Conservation (phyloP, 2,888 invertebrate genomes). For the Macroteleia sp. region DNA sequence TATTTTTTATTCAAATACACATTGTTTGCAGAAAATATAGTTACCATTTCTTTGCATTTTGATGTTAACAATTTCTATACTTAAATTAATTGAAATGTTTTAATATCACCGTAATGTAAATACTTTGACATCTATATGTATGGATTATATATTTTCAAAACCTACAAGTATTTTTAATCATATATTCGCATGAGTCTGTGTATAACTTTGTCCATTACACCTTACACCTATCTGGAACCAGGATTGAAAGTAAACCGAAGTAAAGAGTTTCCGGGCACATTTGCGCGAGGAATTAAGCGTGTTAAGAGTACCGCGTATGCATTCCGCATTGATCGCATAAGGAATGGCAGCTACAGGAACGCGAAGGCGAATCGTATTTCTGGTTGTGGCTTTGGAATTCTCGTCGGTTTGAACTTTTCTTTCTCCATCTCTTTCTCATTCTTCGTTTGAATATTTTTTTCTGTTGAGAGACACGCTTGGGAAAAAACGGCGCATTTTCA, state of each 20-base stretch:
- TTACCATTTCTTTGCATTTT: too few relatives aligned
- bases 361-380: constrained; percentile 52
- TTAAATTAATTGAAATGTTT: too few relatives aligned
- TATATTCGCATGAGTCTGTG: not conserved
- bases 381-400: constrained; percentile 49
- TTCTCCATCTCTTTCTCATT: constrained; percentile 13
- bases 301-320: constrained; percentile 52
- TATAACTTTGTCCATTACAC: constrained; percentile 31
- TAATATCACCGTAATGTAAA: too few relatives aligned
- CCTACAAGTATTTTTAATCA: too few relatives aligned
- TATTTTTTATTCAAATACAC: too few relatives aligned
- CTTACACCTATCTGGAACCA: constrained; percentile 4
- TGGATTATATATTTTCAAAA: too few relatives aligned
- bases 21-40: too few relatives aligned
- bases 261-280: constrained; percentile 38
- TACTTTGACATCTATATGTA: too few relatives aligned
- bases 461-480: too few relatives aligned
- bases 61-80: too few relatives aligned
- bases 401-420: constrained; percentile 32
- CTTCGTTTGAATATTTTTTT: constrained; percentile 13
- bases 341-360: constrained; percentile 58
- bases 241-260: constrained; percentile 29
- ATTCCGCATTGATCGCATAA: constrained; percentile 54
- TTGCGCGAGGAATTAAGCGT: constrained; percentile 42
- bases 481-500: constrained; percentile 37